phyloP scores from a whole-genome alignment of 2,113 vertebrate genomes.

The Chrysochloris asiatica region DNA sequence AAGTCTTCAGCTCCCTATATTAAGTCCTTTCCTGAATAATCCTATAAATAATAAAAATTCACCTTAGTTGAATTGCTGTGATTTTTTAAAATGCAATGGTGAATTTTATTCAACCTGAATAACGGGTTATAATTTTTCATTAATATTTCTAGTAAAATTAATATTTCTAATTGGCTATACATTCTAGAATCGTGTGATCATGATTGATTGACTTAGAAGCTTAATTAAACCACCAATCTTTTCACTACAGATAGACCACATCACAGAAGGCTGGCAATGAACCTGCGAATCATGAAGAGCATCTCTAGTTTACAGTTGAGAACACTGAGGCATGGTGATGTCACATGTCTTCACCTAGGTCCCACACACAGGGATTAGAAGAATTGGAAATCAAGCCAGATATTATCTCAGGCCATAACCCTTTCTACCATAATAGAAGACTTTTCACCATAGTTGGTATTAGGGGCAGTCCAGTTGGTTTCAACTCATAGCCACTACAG shows the following conservation, averaged over 20 bases:
- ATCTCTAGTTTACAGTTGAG: background rate
- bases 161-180: background rate
- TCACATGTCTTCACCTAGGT: background rate
- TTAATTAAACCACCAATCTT: background rate
- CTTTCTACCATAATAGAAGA: background rate
- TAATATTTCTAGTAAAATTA: slow-evolving; percentile 36
- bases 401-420: background rate
- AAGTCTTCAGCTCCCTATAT: background rate
- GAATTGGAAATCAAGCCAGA: slow-evolving; percentile 23
- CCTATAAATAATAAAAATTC: slow-evolving; percentile 45
- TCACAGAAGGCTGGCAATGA: background rate
- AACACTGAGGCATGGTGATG: background rate
- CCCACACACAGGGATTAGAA: background rate
- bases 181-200: background rate
- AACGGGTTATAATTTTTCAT: slow-evolving; percentile 28
- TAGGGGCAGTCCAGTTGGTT: no score
- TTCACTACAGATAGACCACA: background rate
- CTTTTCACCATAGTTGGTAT: background rate
- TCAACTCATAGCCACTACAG: no score
- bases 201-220: background rate
- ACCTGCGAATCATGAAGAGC: background rate
- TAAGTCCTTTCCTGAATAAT: slow-evolving; percentile 24
- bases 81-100: slow-evolving; percentile 21
- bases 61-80: background rate
- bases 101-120: slow-evolving; percentile 51